Conservation (phyloP, 2,888 invertebrate genomes). For the Platerodrilus igneus region DNA sequence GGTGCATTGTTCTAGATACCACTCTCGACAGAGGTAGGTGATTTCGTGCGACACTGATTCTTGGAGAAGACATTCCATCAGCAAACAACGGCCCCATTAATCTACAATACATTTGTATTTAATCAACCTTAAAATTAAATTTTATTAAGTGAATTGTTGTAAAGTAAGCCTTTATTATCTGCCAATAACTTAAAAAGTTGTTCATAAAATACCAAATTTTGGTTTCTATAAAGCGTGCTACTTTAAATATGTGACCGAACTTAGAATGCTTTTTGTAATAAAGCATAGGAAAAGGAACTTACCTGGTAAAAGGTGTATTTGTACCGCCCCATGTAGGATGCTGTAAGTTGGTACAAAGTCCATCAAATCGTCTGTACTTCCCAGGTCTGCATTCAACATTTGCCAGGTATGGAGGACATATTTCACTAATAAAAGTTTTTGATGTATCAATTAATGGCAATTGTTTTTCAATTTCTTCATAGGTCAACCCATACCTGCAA, state of each 20-base stretch:
- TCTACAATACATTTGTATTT: slow-evolving; percentile 43
- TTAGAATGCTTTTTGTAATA: too few species aligned
- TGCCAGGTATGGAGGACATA: slow-evolving; percentile 82
- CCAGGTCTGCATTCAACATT: slow-evolving; percentile 85
- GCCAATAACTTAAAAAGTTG: too few species aligned
- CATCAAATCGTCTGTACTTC: slow-evolving; percentile 81
- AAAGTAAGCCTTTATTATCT: too few species aligned
- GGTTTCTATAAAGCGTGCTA: too few species aligned
- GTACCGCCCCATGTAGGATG: slow-evolving; percentile 89
- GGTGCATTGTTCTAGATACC: slow-evolving; percentile 87
- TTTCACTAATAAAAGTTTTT: slow-evolving; percentile 77
- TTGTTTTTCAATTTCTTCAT: slow-evolving; percentile 83
- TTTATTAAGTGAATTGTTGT: too few species aligned
- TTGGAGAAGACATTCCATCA: slow-evolving; percentile 80
- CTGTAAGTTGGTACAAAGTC: slow-evolving; percentile 82
- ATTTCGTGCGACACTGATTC: slow-evolving; percentile 72
- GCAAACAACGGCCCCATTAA: slow-evolving; percentile 75
- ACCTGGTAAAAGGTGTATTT: slow-evolving; percentile 80
- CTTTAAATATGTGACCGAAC: too few species aligned
- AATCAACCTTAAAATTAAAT: background rate
- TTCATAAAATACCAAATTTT: too few species aligned
- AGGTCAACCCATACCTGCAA: slow-evolving; percentile 79
- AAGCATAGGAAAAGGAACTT: too few species aligned
- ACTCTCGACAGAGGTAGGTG: slow-evolving; percentile 76
- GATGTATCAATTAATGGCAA: slow-evolving; percentile 84